phyloP scores from a whole-genome alignment of 2,888 invertebrate species.

The Xanthorhoe spadicearia region DNA sequence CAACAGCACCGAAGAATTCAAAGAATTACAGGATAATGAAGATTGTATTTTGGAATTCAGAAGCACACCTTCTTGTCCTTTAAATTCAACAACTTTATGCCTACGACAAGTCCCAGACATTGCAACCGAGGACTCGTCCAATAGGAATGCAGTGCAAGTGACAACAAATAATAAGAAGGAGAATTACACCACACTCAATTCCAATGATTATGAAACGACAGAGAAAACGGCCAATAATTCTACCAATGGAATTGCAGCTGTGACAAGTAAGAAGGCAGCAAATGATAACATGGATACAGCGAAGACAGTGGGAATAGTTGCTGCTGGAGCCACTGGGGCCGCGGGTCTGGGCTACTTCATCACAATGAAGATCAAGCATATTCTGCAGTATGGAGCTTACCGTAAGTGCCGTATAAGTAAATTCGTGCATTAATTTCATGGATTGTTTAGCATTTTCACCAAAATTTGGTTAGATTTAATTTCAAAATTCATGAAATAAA shows the following conservation, averaged over 20 bases:
- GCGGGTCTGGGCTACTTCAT: constrained; percentile 3
- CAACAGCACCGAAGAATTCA: constrained; percentile 23
- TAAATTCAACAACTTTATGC: not conserved
- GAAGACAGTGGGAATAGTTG: not conserved
- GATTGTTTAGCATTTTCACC: too few relatives aligned
- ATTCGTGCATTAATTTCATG: too few relatives aligned
- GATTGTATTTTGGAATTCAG: constrained; percentile 29
- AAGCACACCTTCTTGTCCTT: not conserved
- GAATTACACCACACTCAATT: too few relatives aligned
- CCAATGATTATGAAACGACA: not conserved
- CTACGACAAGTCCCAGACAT: too few relatives aligned
- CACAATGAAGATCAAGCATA: constrained; percentile 9
- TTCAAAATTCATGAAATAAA: too few relatives aligned
- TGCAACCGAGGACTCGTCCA: too few relatives aligned
- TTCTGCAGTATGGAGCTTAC: constrained; percentile 28
- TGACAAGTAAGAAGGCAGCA: not conserved
- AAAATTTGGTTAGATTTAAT: too few relatives aligned
- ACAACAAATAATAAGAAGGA: not conserved
- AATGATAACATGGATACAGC: not conserved
- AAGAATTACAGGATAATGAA: constrained; percentile 11
- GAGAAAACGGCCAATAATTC: not conserved
- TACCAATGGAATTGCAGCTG: not conserved
- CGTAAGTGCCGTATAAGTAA: constrained; percentile 24
- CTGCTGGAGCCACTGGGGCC: not conserved
- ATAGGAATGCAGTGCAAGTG: too few relatives aligned